Percentiles rank a stretch among this genome's conserved stretches.
These are phyloP conservation scores for Tinamus major DNA, from an alignment of 2,797 vertebrate genomes.

Conservation along the genomic window DNA sequence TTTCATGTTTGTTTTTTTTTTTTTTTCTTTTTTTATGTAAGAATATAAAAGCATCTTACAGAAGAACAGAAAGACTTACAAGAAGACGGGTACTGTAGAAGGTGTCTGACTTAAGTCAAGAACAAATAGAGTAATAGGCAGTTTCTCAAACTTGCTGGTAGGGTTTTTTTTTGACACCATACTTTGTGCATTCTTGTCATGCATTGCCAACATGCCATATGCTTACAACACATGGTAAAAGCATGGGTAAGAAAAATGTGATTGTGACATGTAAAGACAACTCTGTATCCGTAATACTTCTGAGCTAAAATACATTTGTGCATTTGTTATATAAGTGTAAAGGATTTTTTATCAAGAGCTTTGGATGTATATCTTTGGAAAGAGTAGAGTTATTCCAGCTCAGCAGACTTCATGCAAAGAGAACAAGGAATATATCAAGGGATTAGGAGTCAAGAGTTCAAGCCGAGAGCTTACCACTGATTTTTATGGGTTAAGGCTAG, in stretches of 20 bases:
- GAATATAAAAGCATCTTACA: neutral
- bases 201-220: constrained; percentile 74
- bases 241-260: constrained; percentile 69
- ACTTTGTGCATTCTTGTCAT: constrained; percentile 68
- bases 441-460: neutral
- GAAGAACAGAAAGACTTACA: neutral
- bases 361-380: neutral
- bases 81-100: constrained; percentile 2
- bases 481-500: neutral
- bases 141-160: constrained; percentile 58
- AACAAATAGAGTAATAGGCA: constrained; percentile 45
- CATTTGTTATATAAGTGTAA: constrained; percentile 61
- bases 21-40: neutral
- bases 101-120: constrained; percentile 1
- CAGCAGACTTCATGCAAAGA: neutral
- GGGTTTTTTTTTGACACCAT: constrained; percentile 58
- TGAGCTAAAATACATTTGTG: constrained; percentile 57
- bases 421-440: neutral
- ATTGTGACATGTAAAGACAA: constrained; percentile 72
- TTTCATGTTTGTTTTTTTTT: neutral
- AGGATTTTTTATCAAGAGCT: neutral
- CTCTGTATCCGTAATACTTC: constrained; percentile 38
- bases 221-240: constrained; percentile 75
- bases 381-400: neutral
- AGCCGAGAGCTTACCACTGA: neutral